Base-by-base conservation (phyloP, 2,888 invertebrate genomes). In the Drosophila leonis region DNA sequence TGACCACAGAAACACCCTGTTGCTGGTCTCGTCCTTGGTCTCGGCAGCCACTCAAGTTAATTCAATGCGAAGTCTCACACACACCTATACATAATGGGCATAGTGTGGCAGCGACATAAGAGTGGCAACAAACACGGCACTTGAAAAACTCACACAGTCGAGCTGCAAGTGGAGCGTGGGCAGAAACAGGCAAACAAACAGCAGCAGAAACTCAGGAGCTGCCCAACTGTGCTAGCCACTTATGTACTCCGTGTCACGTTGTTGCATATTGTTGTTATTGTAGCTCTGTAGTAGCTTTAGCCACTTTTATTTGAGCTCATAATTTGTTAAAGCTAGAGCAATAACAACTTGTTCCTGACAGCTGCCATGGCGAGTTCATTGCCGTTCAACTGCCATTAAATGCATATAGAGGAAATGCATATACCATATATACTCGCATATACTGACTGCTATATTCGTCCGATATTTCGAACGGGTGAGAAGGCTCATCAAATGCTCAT, bases 221-320 rank as follows among this genome's bases (percentile, higher is more conserved):
- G 68, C 44, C 59, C 83, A 64, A 65, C 83, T 75, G 66, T 78
- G 79, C 39, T 67, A 71, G 75, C 56, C 80, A 82, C 85, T 82
- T 73, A 64, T 75, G 65, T 75, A 66, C 66, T 51, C 33, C 62
- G 65, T 72, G 83, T 71, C 65, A 78, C 79, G 75, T 49, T 31
- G 48, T 10, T 42, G 42, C 20, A 42, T 48, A 48, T 48, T 69
- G 82, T 75, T 60, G 48, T 63, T 67, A 55, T 67, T 67, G 52
- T 56, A 39, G 44, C 15, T 39, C 48, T 74, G 54, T 62, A 63
- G 55, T 57, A 39, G 52, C 20, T 33, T 39, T 71, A 70, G 73
- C 67, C 71, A 71, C 70, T 75, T 77, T 82, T 78, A 82, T 82
- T 85, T 67, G 65, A 72, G 61, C 80, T 78, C 85, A 82, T 82